Conservation (phyloP, 2,888 invertebrate species). For the Lepidonotus clava region DNA sequence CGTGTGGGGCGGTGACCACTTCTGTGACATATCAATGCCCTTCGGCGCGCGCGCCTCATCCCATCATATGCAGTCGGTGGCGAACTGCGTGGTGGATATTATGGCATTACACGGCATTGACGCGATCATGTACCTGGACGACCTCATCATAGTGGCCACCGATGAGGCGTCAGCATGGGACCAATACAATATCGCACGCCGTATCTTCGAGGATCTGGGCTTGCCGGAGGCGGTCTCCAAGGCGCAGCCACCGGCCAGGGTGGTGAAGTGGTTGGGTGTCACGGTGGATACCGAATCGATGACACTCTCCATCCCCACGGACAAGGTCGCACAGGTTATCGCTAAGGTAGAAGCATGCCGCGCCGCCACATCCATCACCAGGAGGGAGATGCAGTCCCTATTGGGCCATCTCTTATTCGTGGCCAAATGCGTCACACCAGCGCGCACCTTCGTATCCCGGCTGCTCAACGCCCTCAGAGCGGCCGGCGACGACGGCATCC, state of each 20-base stretch:
- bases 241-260: not conserved
- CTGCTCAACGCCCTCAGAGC: not conserved
- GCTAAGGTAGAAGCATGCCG: not conserved
- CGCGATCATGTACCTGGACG: not conserved
- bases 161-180: not conserved
- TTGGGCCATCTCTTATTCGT: not conserved
- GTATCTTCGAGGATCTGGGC: not conserved
- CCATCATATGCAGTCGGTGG: not conserved
- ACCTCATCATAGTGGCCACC: not conserved
- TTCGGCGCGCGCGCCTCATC: not conserved
- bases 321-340: not conserved
- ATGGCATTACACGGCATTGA: not conserved
- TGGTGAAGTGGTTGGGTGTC: conserved; percentile 4
- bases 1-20: not conserved
- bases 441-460: not conserved
- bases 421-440: not conserved
- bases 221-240: not conserved
- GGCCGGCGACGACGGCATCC: not conserved
- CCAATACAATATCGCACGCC: not conserved
- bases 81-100: not conserved
- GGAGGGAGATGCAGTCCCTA: not conserved
- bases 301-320: not conserved
- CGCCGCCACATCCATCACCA: not conserved
- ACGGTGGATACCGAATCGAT: not conserved
- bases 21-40: not conserved